These are phyloP conservation scores for Anthonomus grandis DNA, from an alignment of 1,140 invertebrate species.

Conservation along the genomic window DNA sequence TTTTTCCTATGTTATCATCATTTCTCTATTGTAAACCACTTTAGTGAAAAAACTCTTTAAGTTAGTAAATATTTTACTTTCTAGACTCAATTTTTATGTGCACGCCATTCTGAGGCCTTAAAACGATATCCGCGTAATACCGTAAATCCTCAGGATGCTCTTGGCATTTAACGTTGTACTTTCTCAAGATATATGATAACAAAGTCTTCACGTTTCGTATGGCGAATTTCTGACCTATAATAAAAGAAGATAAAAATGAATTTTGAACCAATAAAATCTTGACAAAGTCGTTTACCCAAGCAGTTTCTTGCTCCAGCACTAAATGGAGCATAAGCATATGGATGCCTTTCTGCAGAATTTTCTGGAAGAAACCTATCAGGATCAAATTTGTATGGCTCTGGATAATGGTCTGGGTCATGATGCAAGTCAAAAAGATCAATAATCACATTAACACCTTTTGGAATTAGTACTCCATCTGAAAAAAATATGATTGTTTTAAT, in stretches of 20 bases:
- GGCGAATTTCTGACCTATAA: constrained; percentile 72
- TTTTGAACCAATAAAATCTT: background rate
- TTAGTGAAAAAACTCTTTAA: too few relatives aligned
- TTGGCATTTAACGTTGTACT: constrained; percentile 58
- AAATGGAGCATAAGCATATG: constrained; percentile 71
- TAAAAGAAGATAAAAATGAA: constrained; percentile 10
- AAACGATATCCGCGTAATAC: constrained; percentile 55
- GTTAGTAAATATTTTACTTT: too few relatives aligned
- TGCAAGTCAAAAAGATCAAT: constrained; percentile 63
- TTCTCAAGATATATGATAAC: constrained; percentile 63
- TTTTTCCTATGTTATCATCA: too few relatives aligned
- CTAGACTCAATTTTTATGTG: constrained; percentile 50
- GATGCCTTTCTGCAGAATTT: constrained; percentile 57
- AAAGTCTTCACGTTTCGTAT: constrained; percentile 70
- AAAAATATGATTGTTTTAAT: background rate
- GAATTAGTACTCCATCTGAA: constrained; percentile 50
- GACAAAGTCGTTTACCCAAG: too few relatives aligned
- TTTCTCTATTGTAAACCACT: too few relatives aligned
- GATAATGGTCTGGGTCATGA: constrained; percentile 61
- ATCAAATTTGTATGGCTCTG: constrained; percentile 70
- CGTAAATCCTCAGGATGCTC: constrained; percentile 56
- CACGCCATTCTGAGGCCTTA: constrained; percentile 56
- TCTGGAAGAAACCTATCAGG: constrained; percentile 73
- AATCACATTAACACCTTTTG: constrained; percentile 54
- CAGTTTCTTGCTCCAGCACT: constrained; percentile 75